These are phyloP conservation scores for Ceratitis capitata DNA, from an alignment of 1,140 invertebrate species.

Conservation along the genomic window DNA sequence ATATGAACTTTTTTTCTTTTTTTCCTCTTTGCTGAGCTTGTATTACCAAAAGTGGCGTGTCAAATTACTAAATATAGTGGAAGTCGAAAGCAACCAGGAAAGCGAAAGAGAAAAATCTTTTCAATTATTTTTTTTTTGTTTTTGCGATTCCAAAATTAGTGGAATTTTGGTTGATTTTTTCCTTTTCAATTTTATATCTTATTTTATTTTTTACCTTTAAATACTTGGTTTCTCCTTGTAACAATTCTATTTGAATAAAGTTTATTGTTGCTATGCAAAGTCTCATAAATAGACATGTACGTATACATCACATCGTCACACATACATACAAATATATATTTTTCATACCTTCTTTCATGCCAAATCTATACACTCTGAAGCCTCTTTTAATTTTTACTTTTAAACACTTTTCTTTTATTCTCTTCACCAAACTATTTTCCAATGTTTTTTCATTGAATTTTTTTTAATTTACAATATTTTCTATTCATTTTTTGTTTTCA, in stretches of 20 bases:
- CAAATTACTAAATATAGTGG: constrained; percentile 13
- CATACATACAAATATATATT: not conserved
- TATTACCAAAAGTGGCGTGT: not conserved
- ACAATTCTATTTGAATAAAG: too few species aligned
- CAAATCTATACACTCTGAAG: not conserved
- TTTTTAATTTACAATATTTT: constrained; percentile 46
- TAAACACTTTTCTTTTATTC: not conserved
- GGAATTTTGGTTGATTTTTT: not conserved
- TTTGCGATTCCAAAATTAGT: not conserved
- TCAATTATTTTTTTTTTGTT: not conserved
- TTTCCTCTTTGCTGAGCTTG: not conserved
- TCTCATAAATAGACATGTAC: too few species aligned
- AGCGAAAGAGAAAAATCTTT: constrained; percentile 3
- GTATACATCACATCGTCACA: not conserved
- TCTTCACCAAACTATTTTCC: not conserved
- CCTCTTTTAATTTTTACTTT: not conserved
- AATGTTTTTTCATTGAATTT: constrained; percentile 5
- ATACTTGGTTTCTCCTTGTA: too few species aligned
- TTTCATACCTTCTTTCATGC: not conserved
- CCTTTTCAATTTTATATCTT: not conserved
- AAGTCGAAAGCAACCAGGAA: not conserved
- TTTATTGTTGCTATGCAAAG: not conserved
- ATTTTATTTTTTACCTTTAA: too few species aligned
- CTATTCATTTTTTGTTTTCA: constrained; percentile 49
- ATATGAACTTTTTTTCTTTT: constrained; percentile 1